Percentiles rank a stretch among this genome's conserved stretches.
phyloP scores from a whole-genome alignment of 2,888 invertebrate species.

The Ophion ellenae region DNA sequence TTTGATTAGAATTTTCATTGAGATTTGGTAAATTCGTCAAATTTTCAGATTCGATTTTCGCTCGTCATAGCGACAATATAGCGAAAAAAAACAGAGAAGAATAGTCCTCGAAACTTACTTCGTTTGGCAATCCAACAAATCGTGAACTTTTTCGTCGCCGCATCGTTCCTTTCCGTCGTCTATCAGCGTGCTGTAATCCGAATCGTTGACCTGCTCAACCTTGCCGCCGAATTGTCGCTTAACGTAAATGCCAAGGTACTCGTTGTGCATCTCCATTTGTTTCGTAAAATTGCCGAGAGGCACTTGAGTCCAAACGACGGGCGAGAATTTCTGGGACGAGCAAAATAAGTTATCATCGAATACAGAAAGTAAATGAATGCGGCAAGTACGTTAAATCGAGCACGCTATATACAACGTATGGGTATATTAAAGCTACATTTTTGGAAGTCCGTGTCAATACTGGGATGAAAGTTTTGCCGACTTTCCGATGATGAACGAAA shows the following conservation, averaged over 20 bases:
- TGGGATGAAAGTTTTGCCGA: no score
- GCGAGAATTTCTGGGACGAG: conserved; percentile 73
- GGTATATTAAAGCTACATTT: no score
- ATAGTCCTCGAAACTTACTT: conserved; percentile 67
- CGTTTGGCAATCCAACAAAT: conserved; percentile 71
- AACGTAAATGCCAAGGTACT: conserved; percentile 75
- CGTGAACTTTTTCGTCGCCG: conserved; percentile 70
- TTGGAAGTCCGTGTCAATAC: no score
- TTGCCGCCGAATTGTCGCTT: conserved; percentile 74
- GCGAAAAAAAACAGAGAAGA: conserved; percentile 1
- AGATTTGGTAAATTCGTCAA: neutral
- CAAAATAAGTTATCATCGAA: conserved; percentile 29
- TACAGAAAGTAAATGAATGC: neutral
- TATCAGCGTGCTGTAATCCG: conserved; percentile 69
- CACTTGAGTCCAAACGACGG: conserved; percentile 80
- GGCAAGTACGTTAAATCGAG: neutral
- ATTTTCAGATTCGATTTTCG: neutral
- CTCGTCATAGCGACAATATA: neutral
- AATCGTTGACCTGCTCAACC: conserved; percentile 64
- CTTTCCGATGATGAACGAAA: no score
- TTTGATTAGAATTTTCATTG: no score
- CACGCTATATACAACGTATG: no score
- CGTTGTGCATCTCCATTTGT: conserved; percentile 77
- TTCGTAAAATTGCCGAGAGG: conserved; percentile 78
- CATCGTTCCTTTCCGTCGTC: conserved; percentile 69